Evolutionary conservation across 2,797 vertebrate genomes (phyloP), one percentile per base, ranked within the genome.

Genomic region (Manis crassicaudata): DNA sequence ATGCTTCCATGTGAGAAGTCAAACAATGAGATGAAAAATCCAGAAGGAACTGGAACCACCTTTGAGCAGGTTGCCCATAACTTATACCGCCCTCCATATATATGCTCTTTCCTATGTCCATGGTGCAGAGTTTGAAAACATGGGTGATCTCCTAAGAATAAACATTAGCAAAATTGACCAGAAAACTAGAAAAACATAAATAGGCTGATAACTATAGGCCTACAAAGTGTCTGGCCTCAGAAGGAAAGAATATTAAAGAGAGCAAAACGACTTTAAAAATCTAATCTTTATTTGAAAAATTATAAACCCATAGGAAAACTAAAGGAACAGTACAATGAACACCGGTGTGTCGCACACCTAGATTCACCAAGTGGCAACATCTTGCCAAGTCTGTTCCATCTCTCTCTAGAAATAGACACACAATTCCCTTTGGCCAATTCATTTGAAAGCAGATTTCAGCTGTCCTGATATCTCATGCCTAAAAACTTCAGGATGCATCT

Each of bases 261-360:
- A 60, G 7, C 62, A 81, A 23, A 21, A 11, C 72, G 52, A 77
- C 37, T 77, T 86, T 67, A 23, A 76, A 95, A 76, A 79, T 58
- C 3, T 76, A 63, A 23, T 75, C 92, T 87, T 87, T 56, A 70
- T 84, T 88, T 86, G n/a, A 84, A 96, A 92, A 89, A 82, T 43
- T 35, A 73, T 16, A 89, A 91, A 60, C 13, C 11, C 63, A 80
- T 5, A 60, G 27, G 43, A 83, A 88, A 37, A 2, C 72, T 65
- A 52, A 89, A 72, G 75, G 46, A 65, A 68, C 32, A 76, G 8
- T 79, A 18, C 27, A 92, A 14, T 23, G 12, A 89, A 79, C 8
- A 88, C 3, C 10, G 67, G 43, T 65, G 29, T 52, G 81, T 80
- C 18, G 8, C 21, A 62, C 23, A 77, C 18, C 12, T 56, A 92